phyloP scores from a whole-genome alignment of 1,140 invertebrate genomes.

The Protaetia brevitarsis region DNA sequence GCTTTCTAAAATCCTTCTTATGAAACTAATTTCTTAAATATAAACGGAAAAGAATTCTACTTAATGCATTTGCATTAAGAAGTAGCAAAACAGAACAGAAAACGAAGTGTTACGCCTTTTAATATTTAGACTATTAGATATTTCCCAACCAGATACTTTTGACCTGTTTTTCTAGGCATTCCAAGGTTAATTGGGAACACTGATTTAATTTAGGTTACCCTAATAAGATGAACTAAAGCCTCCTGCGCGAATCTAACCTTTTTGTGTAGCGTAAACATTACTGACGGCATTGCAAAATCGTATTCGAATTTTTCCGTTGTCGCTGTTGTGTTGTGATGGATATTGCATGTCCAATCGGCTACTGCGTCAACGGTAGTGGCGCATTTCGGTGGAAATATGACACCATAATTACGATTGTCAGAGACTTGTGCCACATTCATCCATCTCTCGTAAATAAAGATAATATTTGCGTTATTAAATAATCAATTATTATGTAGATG shows the following conservation, averaged over 20 bases:
- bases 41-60: no score
- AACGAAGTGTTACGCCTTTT: no score
- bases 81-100: no score
- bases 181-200: no score
- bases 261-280: neutral
- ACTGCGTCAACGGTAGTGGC: neutral
- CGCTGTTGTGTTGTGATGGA: neutral
- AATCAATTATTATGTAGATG: constrained; percentile 10
- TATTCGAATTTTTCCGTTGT: neutral
- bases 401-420: neutral
- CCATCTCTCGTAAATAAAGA: neutral
- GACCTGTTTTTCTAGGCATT: no score
- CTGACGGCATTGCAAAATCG: neutral
- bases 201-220: no score
- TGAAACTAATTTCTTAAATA: no score
- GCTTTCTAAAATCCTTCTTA: no score
- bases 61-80: no score
- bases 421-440: constrained; percentile 1
- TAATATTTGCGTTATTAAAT: constrained; percentile 11
- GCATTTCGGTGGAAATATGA: neutral
- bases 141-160: no score
- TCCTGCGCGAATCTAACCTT: neutral
- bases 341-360: neutral
- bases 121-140: no score
- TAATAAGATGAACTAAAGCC: neutral